Evolutionary conservation across 1,140 invertebrate species (phyloP), one percentile per base, ranked within the genome.

Genomic region (Bombus pyrosoma): DNA sequence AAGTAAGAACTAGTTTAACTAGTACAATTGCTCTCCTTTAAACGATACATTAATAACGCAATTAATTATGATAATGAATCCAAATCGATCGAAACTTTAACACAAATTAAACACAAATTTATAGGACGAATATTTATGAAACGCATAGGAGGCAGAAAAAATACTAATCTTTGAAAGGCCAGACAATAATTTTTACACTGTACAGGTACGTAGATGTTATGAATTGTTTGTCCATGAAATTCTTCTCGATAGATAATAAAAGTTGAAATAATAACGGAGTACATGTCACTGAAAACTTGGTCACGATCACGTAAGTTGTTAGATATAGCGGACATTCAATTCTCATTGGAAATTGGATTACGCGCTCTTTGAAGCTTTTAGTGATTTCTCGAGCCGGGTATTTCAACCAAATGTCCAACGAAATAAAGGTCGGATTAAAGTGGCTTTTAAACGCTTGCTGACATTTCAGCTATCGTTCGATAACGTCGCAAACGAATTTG

Each of bases 361-460:
- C 47, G 39, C 68, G 79, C 64, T 81, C 79, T 81, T 81, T 81
- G 79, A 71, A 59, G 68, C 79, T 81, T 72, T 81, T 41, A 72
- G 37, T 22, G 47, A 72, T 41, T 72, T 72, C 68, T 72, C 43
- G 13, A 28, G n/a, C 28, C 22, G 68, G 32, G 12, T 72, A 81
- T 81, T 59, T 18, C 37, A 37, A 72, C 37, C 15, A 28, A 59
- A 71, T 68, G 79, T 28, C 32, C 68, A 32, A 43, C 37, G 79
- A 72, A 57, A 81, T 81, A 81, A 81, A 81, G 78, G 34, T 69
- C 66, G 68, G 62, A 71, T 71, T 81, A 81, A 71, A 81, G 78
- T 81, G 66, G 78, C 78, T 80, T 81, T 81, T 57, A 81, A 53
- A 81, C 18, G 43, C 47, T 32, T 34, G 43, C 43, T 71, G 78